Evolutionary conservation across 2,888 invertebrate species (phyloP), one percentile per base, ranked within the genome.

Genomic region (Terebella lapidaria): DNA sequence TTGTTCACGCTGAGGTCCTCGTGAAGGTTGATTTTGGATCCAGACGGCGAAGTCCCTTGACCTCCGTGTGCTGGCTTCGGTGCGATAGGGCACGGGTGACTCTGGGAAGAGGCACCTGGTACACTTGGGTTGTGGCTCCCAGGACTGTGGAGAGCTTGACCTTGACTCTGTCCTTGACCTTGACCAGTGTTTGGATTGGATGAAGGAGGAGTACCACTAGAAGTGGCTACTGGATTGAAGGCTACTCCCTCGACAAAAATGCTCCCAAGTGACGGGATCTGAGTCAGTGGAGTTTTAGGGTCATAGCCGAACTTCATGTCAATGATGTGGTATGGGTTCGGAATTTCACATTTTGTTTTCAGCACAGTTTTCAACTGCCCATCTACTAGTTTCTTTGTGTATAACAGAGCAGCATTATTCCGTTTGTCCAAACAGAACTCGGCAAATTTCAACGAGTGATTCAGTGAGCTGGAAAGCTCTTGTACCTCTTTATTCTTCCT

Each of bases 371-470:
- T 65, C 28, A 79, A 59, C 51, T 73, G 73, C 30, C 71, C 72
- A 5, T 69, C 65, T 63, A 79, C 71, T 3, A 71, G 52, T 30
- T 71, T 71, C 62, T 74, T 75, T 4, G 74, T 69, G 61, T 72
- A 73, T 15, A 78, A 65, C n/a, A 78, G 67, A 15, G 74, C 73
- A 26, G 72, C 61, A 57, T 73, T 72, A 57, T 72, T 70, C 1
- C 73, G 74, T 24, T 71, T 68, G 18, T 70, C 87, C 54, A 93
- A 83, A 29, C 91, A 91, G 70, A 86, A 86, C 74, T 87, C 86
- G 59, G 92, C 91, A 82, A 93, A 92, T 67, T 87, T 86, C 69
- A 92, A 89, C 80, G 91, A 91, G 83, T 94, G 91, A 82, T 92
- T 91, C 20, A 93, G 90, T 78, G 91, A 88, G 75, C 87, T 87